A percentile compares a stretch with the other conserved stretches of the same genome.
These are phyloP conservation scores for Brachionichthys hirsutus DNA, from an alignment of 2,113 vertebrate genomes.

Conservation along the genomic window DNA sequence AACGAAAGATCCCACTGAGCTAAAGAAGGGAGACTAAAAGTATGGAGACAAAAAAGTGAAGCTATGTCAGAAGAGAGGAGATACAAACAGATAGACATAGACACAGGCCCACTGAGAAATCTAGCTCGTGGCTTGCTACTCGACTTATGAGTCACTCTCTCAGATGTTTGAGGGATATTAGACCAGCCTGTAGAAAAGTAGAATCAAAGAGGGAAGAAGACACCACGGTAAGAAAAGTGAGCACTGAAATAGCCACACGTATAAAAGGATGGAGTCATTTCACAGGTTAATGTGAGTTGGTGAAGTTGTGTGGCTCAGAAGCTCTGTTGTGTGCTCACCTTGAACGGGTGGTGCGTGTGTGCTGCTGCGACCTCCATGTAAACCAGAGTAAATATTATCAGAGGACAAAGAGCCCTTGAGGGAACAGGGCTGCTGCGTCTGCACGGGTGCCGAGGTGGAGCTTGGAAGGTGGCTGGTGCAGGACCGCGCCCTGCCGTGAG, in stretches of 20 bases:
- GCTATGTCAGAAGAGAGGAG: conserved; percentile 91
- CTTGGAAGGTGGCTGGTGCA: conserved; percentile 70
- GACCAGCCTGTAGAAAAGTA: conserved; percentile 97
- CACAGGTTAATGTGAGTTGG: no score
- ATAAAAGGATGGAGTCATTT: conserved; percentile 5
- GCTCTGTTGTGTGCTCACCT: conserved; percentile 78
- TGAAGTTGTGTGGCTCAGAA: not conserved
- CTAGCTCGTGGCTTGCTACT: conserved; percentile 99
- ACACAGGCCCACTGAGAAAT: conserved; percentile 99
- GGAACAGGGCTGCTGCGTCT: conserved; percentile 97
- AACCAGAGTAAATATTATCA: conserved; percentile 91
- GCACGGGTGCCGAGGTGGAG: conserved; percentile 82
- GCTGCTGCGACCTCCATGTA: conserved; percentile 81
- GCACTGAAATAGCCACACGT: not conserved
- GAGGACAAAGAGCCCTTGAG: conserved; percentile 95
- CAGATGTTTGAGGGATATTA: conserved; percentile 95
- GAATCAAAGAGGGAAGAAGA: conserved; percentile 88
- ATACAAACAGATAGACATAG: conserved; percentile 99
- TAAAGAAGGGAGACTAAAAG: conserved; percentile 23
- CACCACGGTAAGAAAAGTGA: conserved; percentile 80
- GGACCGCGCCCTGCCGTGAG: conserved; percentile 53
- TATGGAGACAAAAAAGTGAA: conserved; percentile 59
- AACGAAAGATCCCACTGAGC: conserved; percentile 18
- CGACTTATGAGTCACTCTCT: conserved; percentile 99
- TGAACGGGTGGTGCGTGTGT: conserved; percentile 77